Percentiles rank a stretch among this genome's conserved stretches.
phyloP scores from a whole-genome alignment of 37 sponge, comb jelly and placozoan genomes.

The Bolinopsis microptera region DNA sequence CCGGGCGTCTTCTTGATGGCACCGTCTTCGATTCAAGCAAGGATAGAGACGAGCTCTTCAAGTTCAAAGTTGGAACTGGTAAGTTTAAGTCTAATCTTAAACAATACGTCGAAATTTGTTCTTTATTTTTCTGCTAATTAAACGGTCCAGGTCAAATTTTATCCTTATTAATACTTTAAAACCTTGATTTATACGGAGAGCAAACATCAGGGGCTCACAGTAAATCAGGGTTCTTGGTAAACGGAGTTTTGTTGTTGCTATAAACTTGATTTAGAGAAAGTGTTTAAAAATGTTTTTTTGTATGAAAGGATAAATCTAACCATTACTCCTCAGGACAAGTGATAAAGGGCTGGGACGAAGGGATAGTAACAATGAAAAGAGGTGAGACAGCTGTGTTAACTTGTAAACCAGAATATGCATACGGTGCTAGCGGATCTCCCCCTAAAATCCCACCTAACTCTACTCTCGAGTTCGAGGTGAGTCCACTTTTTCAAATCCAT shows the following conservation, averaged over 20 bases:
- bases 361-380: constrained; percentile 86
- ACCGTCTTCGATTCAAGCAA: constrained; percentile 92
- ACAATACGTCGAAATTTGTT: too few species aligned
- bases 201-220: too few species aligned
- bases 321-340: constrained; percentile 80
- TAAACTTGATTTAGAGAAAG: too few species aligned
- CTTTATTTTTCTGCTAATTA: too few species aligned
- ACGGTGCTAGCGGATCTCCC: constrained; percentile 84
- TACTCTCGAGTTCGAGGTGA: constrained; percentile 92
- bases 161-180: too few species aligned
- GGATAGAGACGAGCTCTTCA: constrained; percentile 76
- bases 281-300: neutral
- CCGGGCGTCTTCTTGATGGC: constrained; percentile 83
- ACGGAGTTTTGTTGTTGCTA: too few species aligned
- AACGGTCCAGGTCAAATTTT: too few species aligned
- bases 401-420: constrained; percentile 88
- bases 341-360: constrained; percentile 97
- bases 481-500: too few species aligned
- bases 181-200: too few species aligned
- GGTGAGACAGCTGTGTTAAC: constrained; percentile 87
- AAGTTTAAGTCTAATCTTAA: constrained; percentile 2
- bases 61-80: constrained; percentile 85
- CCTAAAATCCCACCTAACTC: constrained; percentile 89
- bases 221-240: too few species aligned
- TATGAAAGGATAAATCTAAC: neutral